Evolutionary conservation across 2,113 vertebrate species (phyloP), one percentile per base, ranked within the genome.

Genomic region (Pelusios castaneus): DNA sequence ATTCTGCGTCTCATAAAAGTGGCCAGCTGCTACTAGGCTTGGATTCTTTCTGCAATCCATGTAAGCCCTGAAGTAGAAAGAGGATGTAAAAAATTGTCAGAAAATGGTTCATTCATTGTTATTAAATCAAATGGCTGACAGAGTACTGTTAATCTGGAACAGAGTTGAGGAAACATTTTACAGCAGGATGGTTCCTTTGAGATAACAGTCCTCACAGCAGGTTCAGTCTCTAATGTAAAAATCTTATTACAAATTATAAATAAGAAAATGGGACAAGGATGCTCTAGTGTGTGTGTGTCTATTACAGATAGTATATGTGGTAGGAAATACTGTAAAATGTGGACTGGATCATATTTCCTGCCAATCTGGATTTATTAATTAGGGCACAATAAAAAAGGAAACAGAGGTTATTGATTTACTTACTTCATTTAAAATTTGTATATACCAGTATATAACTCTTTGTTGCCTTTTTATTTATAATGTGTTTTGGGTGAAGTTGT

Each of bases 121-220:
- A 75, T 78, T 86, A 29, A 47, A 93, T 77, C 45, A 94, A 86
- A 91, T 79, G 49, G n/a, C 31, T 70, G 5, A 70, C 47, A 89
- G 45, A 88, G 19, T 51, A 80, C 21, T 81, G 78, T 80, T 75
- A 85, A 85, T 93, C 70, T 93, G 87, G 81, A 90, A 94, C 5
- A 91, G 22, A 89, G 10, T 0, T 89, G 54, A 86, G 47, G 89
- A 94, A 91, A 58, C 25, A 58, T 83, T 93, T 96, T 89, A 82
- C 4, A 76, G 12, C 16, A 88, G 80, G 67, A 92, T 90, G 83
- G 47, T 56, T 96, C 82, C 87, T 93, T 84, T 80, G 87, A 89
- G 87, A 80, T 92, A 95, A 80, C 41, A 84, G 10, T 25, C 85
- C 54, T 94, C 85, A 95, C 88, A 91, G 22, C 19, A 91, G 21